These are phyloP conservation scores for Xenopus laevis DNA, from an alignment of 2,113 vertebrate species.

Conservation along the genomic window DNA sequence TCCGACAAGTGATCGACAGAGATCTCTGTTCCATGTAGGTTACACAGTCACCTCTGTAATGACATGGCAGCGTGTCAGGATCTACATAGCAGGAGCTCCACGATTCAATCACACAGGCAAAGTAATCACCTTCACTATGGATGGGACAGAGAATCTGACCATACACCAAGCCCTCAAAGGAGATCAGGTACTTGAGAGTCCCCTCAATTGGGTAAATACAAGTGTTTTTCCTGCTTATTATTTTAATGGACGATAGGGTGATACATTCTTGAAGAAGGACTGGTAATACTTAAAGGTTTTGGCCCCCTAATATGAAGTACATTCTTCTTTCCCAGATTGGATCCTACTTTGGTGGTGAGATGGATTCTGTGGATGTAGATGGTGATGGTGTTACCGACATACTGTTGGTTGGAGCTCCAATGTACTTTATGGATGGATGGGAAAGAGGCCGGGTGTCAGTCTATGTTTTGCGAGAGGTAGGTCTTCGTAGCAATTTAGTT, in stretches of 20 bases:
- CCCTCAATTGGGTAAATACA: too few relatives aligned
- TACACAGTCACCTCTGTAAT: conserved; percentile 86
- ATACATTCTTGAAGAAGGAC: too few relatives aligned
- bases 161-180: conserved; percentile 84
- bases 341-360: conserved; percentile 93
- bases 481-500: neutral
- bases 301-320: neutral
- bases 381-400: conserved; percentile 79
- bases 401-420: conserved; percentile 88
- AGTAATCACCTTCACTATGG: conserved; percentile 88
- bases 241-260: too few relatives aligned
- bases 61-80: conserved; percentile 62
- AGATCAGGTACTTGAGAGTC: conserved; percentile 74
- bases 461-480: conserved; percentile 75
- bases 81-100: conserved; percentile 87
- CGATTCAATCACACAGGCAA: conserved; percentile 97
- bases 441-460: conserved; percentile 88
- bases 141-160: conserved; percentile 76
- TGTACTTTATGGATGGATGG: conserved; percentile 88
- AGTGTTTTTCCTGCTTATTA: too few relatives aligned
- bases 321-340: conserved; percentile 74
- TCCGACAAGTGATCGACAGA: neutral
- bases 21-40: conserved; percentile 60
- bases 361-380: conserved; percentile 78
- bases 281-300: too few relatives aligned